Percentiles rank a stretch among this genome's conserved stretches.
These are phyloP conservation scores for Coreius guichenoti DNA, from an alignment of 2,797 vertebrate genomes.

Conservation along the genomic window DNA sequence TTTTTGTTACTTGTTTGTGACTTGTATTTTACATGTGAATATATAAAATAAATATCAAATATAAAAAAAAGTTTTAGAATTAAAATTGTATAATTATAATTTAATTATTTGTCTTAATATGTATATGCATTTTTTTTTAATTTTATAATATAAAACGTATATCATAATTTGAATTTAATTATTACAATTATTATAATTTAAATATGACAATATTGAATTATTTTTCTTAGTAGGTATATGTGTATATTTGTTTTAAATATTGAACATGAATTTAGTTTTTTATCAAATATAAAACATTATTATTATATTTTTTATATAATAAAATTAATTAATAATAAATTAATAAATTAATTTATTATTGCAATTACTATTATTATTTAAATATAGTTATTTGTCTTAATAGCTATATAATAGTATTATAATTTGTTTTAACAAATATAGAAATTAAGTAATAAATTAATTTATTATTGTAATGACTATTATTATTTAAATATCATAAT, in stretches of 20 bases:
- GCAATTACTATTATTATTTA: too few species aligned
- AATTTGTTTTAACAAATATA: not conserved
- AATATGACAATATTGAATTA: not conserved
- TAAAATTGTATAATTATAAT: not conserved
- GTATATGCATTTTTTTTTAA: not conserved
- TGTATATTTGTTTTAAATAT: not conserved
- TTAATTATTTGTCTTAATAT: not conserved
- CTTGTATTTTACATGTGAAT: not conserved
- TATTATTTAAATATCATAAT: too few species aligned
- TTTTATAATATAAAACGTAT: not conserved
- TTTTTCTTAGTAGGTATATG: not conserved
- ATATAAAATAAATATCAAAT: not conserved
- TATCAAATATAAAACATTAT: not conserved
- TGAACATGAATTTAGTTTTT: not conserved
- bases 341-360: too few species aligned
- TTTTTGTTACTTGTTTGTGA: not conserved
- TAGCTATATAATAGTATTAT: not conserved
- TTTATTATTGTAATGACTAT: too few species aligned
- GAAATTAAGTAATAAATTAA: too few species aligned
- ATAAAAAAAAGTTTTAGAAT: not conserved
- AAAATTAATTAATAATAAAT: too few species aligned
- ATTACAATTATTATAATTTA: not conserved
- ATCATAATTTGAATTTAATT: too few species aligned
- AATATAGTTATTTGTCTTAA: too few species aligned
- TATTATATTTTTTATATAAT: too few species aligned